A percentile compares a stretch with the other conserved stretches of the same genome.
phyloP scores from a whole-genome alignment of 2,888 invertebrate genomes.

The Lasiommata megera region DNA sequence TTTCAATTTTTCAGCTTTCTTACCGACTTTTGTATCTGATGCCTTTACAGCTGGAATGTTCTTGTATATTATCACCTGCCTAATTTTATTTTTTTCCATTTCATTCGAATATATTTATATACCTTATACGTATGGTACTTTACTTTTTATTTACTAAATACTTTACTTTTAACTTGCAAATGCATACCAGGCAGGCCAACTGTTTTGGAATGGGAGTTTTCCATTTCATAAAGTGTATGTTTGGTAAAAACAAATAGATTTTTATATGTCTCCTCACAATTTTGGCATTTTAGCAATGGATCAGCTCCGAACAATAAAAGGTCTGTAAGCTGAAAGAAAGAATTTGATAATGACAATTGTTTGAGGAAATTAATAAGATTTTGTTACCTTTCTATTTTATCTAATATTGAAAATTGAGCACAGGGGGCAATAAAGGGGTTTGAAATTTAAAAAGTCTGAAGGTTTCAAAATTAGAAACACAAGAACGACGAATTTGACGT shows the following conservation, averaged over 20 bases:
- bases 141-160: too few species aligned
- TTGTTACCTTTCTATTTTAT: background rate
- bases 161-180: too few species aligned
- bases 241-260: slow-evolving; percentile 59
- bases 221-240: slow-evolving; percentile 36
- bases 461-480: too few species aligned
- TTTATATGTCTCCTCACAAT: slow-evolving; percentile 44
- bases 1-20: slow-evolving; percentile 43
- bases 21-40: slow-evolving; percentile 30
- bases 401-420: too few species aligned
- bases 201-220: slow-evolving; percentile 27
- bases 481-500: too few species aligned
- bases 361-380: background rate
- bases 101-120: too few species aligned
- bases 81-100: too few species aligned
- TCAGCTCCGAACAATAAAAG: slow-evolving; percentile 62
- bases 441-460: too few species aligned
- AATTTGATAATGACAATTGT: background rate
- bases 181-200: slow-evolving; percentile 19
- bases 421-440: too few species aligned
- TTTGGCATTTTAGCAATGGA: slow-evolving; percentile 55
- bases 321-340: slow-evolving; percentile 52
- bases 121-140: too few species aligned
- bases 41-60: background rate
- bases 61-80: too few species aligned